These are phyloP conservation scores for Sinonovacula constricta DNA, from an alignment of 1,140 invertebrate species.

Conservation along the genomic window DNA sequence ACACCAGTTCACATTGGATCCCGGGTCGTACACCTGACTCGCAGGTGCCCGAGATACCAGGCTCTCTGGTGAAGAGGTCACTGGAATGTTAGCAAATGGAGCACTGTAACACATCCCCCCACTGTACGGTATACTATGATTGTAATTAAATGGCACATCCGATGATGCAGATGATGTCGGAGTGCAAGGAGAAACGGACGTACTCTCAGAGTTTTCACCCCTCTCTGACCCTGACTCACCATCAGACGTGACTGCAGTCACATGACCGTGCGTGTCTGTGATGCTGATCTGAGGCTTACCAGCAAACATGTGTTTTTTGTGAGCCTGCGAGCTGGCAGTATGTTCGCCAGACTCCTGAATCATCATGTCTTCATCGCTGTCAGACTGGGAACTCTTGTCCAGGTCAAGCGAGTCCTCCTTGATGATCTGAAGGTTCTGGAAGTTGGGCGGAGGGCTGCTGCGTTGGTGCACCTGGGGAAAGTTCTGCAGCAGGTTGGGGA, in stretches of 20 bases:
- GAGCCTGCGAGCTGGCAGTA: background rate
- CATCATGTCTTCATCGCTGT: constrained; percentile 75
- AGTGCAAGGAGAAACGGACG: constrained; percentile 26
- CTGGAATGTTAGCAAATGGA: constrained; percentile 62
- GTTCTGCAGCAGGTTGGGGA: constrained; percentile 62
- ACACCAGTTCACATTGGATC: constrained; percentile 37
- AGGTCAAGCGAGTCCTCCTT: constrained; percentile 84
- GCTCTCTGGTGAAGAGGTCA: too few species aligned
- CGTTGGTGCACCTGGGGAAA: constrained; percentile 62
- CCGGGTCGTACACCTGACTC: constrained; percentile 15
- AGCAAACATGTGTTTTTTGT: constrained; percentile 48
- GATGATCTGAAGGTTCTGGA: constrained; percentile 89
- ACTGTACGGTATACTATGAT: constrained; percentile 37
- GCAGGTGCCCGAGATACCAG: background rate
- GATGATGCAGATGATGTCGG: constrained; percentile 17
- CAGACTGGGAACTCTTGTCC: constrained; percentile 71
- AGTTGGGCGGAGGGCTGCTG: constrained; percentile 74
- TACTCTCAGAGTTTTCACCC: constrained; percentile 46
- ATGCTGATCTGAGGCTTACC: constrained; percentile 90
- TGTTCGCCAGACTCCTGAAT: constrained; percentile 57
- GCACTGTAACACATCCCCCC: constrained; percentile 55
- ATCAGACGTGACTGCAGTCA: constrained; percentile 83
- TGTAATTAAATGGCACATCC: constrained; percentile 41
- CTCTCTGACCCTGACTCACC: constrained; percentile 82
- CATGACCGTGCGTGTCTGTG: constrained; percentile 88